Evolutionary conservation across 2,113 vertebrate species (phyloP).

Genomic region (Peromyscus californicus): DNA sequence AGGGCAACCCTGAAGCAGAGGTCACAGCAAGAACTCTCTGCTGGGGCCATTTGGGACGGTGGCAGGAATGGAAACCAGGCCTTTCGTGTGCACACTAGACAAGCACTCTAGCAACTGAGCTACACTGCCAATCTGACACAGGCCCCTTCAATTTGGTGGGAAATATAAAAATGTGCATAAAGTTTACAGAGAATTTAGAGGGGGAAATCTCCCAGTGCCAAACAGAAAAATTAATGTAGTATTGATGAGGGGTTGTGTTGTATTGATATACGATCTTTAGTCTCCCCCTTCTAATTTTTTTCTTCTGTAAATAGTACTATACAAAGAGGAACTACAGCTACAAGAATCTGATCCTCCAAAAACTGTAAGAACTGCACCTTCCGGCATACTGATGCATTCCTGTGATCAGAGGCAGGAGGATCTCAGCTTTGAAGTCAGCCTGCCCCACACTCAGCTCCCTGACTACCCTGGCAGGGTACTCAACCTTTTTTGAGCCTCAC

Average conservation of each 20-base stretch:
- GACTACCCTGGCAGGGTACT: not conserved
- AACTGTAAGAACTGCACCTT: not conserved
- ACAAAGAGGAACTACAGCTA: not conserved
- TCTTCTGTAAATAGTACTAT: not conserved
- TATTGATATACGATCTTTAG: not conserved
- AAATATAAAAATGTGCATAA: not conserved
- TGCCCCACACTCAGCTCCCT: not conserved
- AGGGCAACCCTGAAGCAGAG: not conserved
- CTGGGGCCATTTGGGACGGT: accelerated
- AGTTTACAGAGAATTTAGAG: not conserved
- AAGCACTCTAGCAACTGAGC: not conserved
- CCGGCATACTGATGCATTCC: no score
- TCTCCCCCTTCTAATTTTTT: not conserved
- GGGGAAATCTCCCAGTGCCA: not conserved
- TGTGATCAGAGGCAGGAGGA: not conserved
- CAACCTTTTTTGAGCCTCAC: not conserved
- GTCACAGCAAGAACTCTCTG: not conserved
- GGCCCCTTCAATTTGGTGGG: not conserved
- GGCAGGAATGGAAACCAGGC: not conserved
- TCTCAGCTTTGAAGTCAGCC: not conserved
- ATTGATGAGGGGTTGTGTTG: not conserved
- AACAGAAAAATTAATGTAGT: not conserved
- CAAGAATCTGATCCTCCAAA: not conserved
- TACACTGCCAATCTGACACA: not conserved
- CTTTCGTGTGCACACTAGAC: not conserved